Base-by-base conservation (phyloP, 2,888 invertebrate species). In the Sympetrum striolatum region DNA sequence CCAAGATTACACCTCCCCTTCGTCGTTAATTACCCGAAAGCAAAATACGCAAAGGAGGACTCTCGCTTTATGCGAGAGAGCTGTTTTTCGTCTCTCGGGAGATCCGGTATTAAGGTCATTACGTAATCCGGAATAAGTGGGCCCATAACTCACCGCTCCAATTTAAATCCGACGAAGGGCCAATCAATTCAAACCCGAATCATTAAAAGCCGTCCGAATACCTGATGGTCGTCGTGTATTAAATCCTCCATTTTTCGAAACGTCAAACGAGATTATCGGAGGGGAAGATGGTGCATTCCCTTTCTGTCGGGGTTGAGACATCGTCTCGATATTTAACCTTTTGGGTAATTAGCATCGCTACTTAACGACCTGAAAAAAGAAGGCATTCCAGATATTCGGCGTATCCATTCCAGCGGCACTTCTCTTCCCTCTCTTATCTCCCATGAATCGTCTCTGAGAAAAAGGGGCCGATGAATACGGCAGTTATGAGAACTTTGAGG, bases 351-450 rank as follows among this genome's bases (percentile, higher is more conserved):
- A 60, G 86, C 22, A 86, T 37, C 60, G 58, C 37, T 58, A 60
- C 60, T 58, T 86, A 86, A 60, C 86, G 58, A 60, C 86, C 58
- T 2, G 3, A 86, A 86, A 37, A 60, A 60, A 37, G 18, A 18
- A 53, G 53, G 53, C 0, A 73, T 25, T 73, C 25, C 73, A 37
- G 60, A 86, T 58, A 10, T 37, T 58, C 58, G 60, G 86, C 86
- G 86, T 37, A 60, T 86, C 86, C 86, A 86, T 86, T 86, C 64
- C 64, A 22, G n/a, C n/a, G 60, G 37, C 60, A 37, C n/a, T 86
- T 64, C 6, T n/a, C 80, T 1, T 10, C 82, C 58, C 6, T n/a
- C 81, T n/a, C 48, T 48, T 53, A 48, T 25, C 53, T 81, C 48
- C 25, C 53, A 81, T 81, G 81, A 48, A 53, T 53, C 53, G 53